Evolutionary conservation across 2,888 invertebrate species (phyloP), one percentile per base, ranked within the genome.

Genomic region (Hirtodrosophila alboralis): DNA sequence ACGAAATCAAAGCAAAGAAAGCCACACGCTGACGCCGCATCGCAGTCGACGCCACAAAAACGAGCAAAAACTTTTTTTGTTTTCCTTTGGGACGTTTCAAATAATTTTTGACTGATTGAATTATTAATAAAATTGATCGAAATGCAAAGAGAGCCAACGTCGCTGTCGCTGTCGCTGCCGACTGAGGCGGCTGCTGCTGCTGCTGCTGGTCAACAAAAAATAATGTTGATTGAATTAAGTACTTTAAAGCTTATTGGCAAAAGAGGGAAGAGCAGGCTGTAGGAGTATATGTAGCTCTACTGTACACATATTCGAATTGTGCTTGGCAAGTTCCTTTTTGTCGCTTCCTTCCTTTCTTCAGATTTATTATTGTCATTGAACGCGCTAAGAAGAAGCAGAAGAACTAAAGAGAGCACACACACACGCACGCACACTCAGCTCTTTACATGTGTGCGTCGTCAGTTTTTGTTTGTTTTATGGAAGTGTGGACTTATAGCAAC

Each of bases 51-150:
- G 43, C 54, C 52, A 60, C 54, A 66, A 83, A 77, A 63, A 53
- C 52, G 57, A 57, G 62, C 44, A 52, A 63, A 74, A 77, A n/a
- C n/a, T 53, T 76, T 87, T 84, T 84, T 84, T 87, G 76, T 86
- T 85, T 86, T 87, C 79, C 74, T 88, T 83, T 87, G 80, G 74
- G 75, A 65, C 77, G 73, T 69, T 79, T 76, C 75, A 75, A 81
- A 81, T 86, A 84, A 81, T 86, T 86, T 78, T 83, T 84, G 76
- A 77, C 78, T 89, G 89, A 89, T 88, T 88, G 88, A 88, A 89
- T 88, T 88, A 89, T 88, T 89, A 88, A 89, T 87, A 88, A 88
- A 88, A 87, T 87, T 87, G 81, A 83, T 87, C 78, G 75, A 80
- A 84, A 87, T 84, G 84, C 84, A 83, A 71, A 75, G 70, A 83